Base-by-base conservation (phyloP, 2,113 vertebrate genomes). In the Dendropsophus ebraccatus region DNA sequence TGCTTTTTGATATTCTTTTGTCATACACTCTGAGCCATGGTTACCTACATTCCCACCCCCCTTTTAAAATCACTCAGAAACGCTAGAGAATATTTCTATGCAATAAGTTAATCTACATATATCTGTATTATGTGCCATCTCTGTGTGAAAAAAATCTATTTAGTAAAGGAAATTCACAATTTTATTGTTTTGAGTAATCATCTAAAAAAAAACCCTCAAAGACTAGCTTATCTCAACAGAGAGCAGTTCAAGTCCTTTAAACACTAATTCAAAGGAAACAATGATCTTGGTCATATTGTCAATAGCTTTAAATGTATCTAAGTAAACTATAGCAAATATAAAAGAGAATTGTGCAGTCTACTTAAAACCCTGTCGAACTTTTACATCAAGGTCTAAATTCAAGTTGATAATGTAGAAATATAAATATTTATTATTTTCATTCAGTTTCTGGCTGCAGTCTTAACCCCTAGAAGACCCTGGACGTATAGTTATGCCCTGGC, bases 111-210 rank as follows among this genome's bases (percentile, higher is more conserved):
- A 69, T 69, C 65, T 69, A 69, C 65, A 69, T 69, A 69, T 6
- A 69, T 69, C 65, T 35, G 65, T 69, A 35, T 69, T 35, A 30
- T 14, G 30, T 35, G 65, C 30, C 62, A 67, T 28, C 5, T 67
- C 30, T 67, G 62, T 32, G 62, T 67, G 62, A 67, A 35, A 41
- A 3, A 69, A 69, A 69, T 69, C 65, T 35, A 69, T 69, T 69
- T 69, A 69, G 14, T 16, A 69, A 69, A 69, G 30, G 7, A 69
- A 69, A 69, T 30, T 30, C 17, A 35, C 65, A 35, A 69, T 69
- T 37, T 69, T 69, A 69, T 69, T 69, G 65, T 69, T 69, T 30
- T 69, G 65, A 69, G 35, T 69, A 69, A 69, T 69, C 65, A 69
- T 69, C 35, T 16, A 69, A 16, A 14, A 35, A 73, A 45, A n/a